phyloP scores from a whole-genome alignment of 2,888 invertebrate species.

The Leptopilina myrica region DNA sequence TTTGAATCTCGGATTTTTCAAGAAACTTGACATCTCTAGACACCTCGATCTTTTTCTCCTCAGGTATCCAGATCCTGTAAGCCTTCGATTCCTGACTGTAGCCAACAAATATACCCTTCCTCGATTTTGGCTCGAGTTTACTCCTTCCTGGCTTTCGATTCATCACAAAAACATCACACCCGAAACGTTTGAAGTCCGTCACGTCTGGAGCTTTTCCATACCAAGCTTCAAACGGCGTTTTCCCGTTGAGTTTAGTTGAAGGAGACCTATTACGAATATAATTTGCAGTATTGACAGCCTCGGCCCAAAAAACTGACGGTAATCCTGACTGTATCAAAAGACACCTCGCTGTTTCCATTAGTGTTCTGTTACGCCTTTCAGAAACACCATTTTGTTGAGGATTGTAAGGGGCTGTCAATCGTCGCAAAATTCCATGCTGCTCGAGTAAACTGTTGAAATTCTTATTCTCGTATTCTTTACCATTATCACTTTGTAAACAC shows the following conservation, averaged over 20 bases:
- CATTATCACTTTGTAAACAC: slow-evolving; percentile 35
- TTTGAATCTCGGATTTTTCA: not conserved
- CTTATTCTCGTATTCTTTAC: slow-evolving; percentile 21
- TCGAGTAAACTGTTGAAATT: slow-evolving; percentile 16
- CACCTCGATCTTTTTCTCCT: too few species aligned
- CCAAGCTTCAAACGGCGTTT: not conserved
- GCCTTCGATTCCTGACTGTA: too few species aligned
- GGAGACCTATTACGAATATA: not conserved
- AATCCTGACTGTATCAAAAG: slow-evolving; percentile 42
- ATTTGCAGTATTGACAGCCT: not conserved
- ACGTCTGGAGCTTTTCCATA: not conserved
- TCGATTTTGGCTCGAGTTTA: too few species aligned
- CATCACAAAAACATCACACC: too few species aligned
- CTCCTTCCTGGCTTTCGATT: too few species aligned
- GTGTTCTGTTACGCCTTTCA: slow-evolving; percentile 38
- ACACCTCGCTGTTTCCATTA: slow-evolving; percentile 42
- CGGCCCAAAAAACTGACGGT: slow-evolving; percentile 34
- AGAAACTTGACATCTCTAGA: too few species aligned
- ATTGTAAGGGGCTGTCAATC: slow-evolving; percentile 38
- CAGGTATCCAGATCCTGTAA: too few species aligned
- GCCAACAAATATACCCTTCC: too few species aligned
- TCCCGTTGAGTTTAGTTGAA: not conserved
- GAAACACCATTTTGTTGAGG: slow-evolving; percentile 41
- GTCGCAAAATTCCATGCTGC: slow-evolving; percentile 25
- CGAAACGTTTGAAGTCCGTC: slow-evolving; percentile 1